These are phyloP conservation scores for Amphiprion clarkii DNA, from an alignment of 2,797 vertebrate species.

Conservation along the genomic window DNA sequence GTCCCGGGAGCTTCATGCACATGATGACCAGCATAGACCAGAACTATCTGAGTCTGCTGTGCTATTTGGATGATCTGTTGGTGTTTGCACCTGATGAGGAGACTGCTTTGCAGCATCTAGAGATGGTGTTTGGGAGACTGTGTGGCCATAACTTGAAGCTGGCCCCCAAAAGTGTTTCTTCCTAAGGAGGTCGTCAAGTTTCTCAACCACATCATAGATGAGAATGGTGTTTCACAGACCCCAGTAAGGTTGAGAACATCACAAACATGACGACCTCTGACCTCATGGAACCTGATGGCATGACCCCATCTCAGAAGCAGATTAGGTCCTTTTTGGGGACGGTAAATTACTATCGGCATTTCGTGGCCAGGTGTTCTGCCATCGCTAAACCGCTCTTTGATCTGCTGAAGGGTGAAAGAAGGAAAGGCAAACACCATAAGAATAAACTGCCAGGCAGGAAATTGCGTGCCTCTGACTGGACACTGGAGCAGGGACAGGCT, in stretches of 20 bases:
- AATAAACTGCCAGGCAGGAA: neutral
- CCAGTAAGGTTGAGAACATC: constrained; percentile 28
- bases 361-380: constrained; percentile 36
- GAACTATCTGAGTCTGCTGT: constrained; percentile 6
- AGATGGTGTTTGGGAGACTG: constrained; percentile 31
- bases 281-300: constrained; percentile 35
- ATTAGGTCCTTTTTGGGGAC: constrained; percentile 14
- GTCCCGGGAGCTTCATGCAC: too few species aligned
- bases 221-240: constrained; percentile 20
- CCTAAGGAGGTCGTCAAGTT: constrained; percentile 38
- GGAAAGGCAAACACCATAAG: neutral
- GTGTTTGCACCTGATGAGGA: constrained; percentile 24
- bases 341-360: constrained; percentile 44
- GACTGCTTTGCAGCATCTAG: neutral
- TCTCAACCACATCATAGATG: constrained; percentile 17
- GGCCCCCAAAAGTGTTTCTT: constrained; percentile 43
- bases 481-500: rapidly evolving
- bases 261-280: neutral
- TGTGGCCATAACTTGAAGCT: constrained; percentile 31
- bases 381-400: constrained; percentile 36
- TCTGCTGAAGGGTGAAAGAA: constrained; percentile 20
- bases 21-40: too few species aligned
- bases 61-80: constrained; percentile 36
- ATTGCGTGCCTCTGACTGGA: neutral
- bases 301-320: constrained; percentile 2